These are phyloP conservation scores for Spinus olivaceus DNA, from an alignment of 2,797 vertebrate genomes.

Conservation along the genomic window DNA sequence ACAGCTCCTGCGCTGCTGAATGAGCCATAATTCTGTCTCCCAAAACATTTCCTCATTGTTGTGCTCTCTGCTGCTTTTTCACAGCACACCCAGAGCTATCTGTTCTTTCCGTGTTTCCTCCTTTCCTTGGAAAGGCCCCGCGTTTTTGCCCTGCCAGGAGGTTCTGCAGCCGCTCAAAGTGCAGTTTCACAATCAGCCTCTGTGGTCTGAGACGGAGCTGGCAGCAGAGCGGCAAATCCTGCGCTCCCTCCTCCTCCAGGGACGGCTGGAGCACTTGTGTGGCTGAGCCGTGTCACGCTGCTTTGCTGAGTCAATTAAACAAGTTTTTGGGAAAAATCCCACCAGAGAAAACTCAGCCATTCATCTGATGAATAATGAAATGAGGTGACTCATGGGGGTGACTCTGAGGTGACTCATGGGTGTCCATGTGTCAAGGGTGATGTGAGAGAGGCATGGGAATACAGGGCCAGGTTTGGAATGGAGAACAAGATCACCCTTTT, in stretches of 20 bases:
- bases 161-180: not conserved
- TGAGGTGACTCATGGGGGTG: not conserved
- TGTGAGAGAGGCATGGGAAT: not conserved
- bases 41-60: too few relatives aligned
- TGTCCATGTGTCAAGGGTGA: not conserved
- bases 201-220: not conserved
- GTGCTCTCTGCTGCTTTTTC: not conserved
- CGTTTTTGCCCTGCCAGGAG: not conserved
- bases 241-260: not conserved
- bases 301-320: not conserved
- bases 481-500: not conserved
- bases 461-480: not conserved
- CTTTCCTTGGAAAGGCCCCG: not conserved
- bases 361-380: not conserved
- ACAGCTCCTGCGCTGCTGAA: not conserved
- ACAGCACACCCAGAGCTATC: not conserved
- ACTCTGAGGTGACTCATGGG: not conserved
- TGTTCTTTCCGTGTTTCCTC: not conserved
- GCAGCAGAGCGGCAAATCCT: not conserved
- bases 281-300: not conserved
- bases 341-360: not conserved
- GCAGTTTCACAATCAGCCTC: not conserved
- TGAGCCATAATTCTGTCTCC: not conserved
- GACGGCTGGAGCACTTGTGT: not conserved
- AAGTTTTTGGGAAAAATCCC: not conserved